Evolutionary conservation across 2,797 vertebrate species (phyloP), one percentile per base, ranked within the genome.

Genomic region (Gouania willdenowi): DNA sequence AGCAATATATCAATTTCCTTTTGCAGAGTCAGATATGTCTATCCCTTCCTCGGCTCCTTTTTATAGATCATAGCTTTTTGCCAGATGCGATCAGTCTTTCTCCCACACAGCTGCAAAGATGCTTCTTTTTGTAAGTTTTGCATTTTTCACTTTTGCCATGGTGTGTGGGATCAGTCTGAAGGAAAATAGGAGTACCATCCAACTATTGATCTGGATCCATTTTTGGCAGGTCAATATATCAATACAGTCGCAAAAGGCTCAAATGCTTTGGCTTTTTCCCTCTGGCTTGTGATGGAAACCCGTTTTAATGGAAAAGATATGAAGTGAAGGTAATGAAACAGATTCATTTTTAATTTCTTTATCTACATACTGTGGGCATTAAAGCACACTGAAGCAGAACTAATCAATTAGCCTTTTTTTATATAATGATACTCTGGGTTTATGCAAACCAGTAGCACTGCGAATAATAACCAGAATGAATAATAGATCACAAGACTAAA

Each of bases 401-500:
- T 57, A 65, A 77, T 79, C 75, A 67, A 74, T 79, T 54, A 60
- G 23, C 37, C 47, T 55, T 5, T 59, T n/a, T 59, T 72, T 52
- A 76, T 77, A 75, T 77, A 71, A 71, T 71, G 43, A 70, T 68
- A 54, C 37, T 71, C 61, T 76, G 33, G 67, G 47, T 83, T 76
- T 69, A 76, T 68, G 61, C 51, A 67, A 78, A 72, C 42, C 46
- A 48, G 46, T 35, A 51, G 16, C 66, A 79, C 63, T 57, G 52
- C 78, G 59, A 82, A 74, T 34, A 79, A 72, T 71, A 66, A 74
- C 65, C 61, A 46, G 43, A 73, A 84, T 86, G 64, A 87, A 86
- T 88, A 85, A 85, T 82, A 77, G 64, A 86, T 85, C 59, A 84
- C 56, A 81, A 69, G 73, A 66, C 61, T 74, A 47, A 62, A 57